phyloP scores from a whole-genome alignment of 2,797 vertebrate species.

The Cheirogaleus major region DNA sequence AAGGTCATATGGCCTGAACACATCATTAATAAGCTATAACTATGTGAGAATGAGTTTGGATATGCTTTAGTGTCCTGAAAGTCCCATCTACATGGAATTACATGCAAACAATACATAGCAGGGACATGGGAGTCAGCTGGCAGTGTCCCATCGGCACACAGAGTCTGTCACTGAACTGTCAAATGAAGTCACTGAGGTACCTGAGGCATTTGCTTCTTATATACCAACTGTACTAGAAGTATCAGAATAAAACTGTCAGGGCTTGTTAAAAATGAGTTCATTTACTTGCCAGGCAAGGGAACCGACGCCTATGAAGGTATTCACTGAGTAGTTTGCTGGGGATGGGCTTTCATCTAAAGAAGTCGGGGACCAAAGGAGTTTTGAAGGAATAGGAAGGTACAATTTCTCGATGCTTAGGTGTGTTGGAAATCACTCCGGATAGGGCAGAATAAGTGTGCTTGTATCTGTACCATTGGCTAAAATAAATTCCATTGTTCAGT shows the following conservation, averaged over 20 bases:
- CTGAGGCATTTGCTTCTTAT: conserved; percentile 69
- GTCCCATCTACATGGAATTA: conserved; percentile 74
- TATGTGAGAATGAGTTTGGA: conserved; percentile 80
- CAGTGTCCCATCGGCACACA: conserved; percentile 78
- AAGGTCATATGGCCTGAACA: conserved; percentile 78
- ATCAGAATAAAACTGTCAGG: conserved; percentile 37
- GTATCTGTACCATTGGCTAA: not conserved
- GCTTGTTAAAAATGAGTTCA: not conserved
- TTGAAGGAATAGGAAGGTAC: not conserved
- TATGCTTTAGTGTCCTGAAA: conserved; percentile 59
- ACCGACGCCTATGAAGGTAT: not conserved
- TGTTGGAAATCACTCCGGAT: not conserved
- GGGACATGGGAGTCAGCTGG: conserved; percentile 80
- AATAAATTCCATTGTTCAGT: not conserved
- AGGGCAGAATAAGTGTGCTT: not conserved
- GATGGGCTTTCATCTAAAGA: not conserved
- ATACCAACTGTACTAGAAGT: conserved; percentile 71
- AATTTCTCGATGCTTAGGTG: not conserved
- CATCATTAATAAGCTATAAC: conserved; percentile 31
- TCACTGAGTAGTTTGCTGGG: not conserved
- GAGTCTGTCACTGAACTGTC: conserved; percentile 79
- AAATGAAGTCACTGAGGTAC: conserved; percentile 71
- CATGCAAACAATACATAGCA: conserved; percentile 73
- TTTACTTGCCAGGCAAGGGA: not conserved
- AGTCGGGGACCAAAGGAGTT: not conserved